Percentiles rank a stretch among this genome's conserved stretches.
Evolutionary conservation across 2,113 vertebrate species (phyloP).

Genomic region (Mesocricetus auratus): DNA sequence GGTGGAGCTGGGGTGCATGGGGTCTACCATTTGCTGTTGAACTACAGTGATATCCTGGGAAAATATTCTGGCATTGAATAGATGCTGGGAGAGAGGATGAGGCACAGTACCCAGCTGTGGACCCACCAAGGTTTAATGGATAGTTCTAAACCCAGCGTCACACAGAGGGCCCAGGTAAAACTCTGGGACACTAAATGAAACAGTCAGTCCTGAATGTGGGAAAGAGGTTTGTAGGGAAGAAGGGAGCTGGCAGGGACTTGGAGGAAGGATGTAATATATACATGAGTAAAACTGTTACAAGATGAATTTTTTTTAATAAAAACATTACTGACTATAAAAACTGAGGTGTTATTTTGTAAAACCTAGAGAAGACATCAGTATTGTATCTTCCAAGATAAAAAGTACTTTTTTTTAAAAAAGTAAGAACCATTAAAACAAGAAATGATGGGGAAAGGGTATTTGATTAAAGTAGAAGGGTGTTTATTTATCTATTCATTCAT

Average conservation of each 20-base stretch:
- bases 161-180: neutral
- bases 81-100: neutral
- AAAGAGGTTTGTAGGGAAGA: neutral
- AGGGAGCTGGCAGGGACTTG: neutral
- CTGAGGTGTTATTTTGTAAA: neutral
- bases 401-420: neutral
- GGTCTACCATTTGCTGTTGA: neutral
- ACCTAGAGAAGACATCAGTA: neutral
- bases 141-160: neutral
- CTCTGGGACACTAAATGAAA: no score
- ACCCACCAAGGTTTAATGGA: neutral
- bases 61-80: neutral
- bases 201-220: neutral
- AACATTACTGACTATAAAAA: neutral
- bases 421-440: neutral
- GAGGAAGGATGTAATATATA: neutral
- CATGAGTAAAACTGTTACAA: neutral
- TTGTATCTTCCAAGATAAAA: slow-evolving; percentile 18
- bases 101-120: neutral
- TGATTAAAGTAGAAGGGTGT: neutral
- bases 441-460: neutral
- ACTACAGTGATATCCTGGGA: neutral
- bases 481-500: neutral
- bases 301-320: neutral
- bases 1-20: no score